Conservation (phyloP, 2,888 invertebrate genomes). For the Pheosia gnoma region DNA sequence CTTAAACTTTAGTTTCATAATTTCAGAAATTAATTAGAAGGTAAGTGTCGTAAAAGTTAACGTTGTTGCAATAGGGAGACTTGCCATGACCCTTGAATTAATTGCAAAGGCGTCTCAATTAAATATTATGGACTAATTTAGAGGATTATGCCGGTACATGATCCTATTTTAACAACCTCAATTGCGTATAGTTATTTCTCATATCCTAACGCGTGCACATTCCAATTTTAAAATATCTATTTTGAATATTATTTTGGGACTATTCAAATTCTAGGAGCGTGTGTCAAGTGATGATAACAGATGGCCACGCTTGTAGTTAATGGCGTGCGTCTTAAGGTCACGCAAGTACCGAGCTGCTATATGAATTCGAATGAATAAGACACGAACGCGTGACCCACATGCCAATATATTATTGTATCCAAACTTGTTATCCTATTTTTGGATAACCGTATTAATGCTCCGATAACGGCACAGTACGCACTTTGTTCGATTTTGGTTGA, state of each 20-base stretch:
- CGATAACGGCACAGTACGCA: constrained; percentile 29
- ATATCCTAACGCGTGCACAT: constrained; percentile 26
- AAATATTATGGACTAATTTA: background rate
- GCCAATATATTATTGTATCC: constrained; percentile 25
- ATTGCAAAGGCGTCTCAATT: constrained; percentile 26
- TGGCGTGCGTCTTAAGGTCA: constrained; percentile 37
- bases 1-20: constrained; percentile 4
- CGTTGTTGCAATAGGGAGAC: constrained; percentile 23
- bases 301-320: constrained; percentile 37
- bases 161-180: constrained; percentile 7
- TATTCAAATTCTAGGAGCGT: constrained; percentile 32
- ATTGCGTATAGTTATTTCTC: constrained; percentile 34
- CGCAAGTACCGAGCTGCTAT: constrained; percentile 19
- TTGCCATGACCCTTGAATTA: constrained; percentile 35
- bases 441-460: constrained; percentile 22
- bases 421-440: constrained; percentile 28
- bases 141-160: background rate
- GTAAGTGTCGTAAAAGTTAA: constrained; percentile 16
- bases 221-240: constrained; percentile 8
- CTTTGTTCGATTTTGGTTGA: constrained; percentile 12
- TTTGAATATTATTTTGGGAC: constrained; percentile 30
- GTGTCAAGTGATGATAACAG: constrained; percentile 47
- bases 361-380: constrained; percentile 33
- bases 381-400: constrained; percentile 34
- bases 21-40: background rate